Evolutionary conservation across 1,140 invertebrate species (phyloP).

Genomic region (Listronotus bonariensis): DNA sequence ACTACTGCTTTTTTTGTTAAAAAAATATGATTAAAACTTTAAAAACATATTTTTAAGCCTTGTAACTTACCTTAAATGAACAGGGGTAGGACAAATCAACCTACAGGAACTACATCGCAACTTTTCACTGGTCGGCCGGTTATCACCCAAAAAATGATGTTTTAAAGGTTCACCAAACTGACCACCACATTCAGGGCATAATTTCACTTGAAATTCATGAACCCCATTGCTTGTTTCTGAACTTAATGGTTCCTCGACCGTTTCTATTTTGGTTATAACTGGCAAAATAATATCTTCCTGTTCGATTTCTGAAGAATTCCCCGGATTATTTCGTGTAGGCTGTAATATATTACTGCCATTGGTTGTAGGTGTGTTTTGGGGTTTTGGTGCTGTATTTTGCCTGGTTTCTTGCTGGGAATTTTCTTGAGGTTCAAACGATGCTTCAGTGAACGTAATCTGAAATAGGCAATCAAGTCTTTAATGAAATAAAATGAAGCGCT

Average conservation of each 20-base stretch:
- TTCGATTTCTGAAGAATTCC: conserved; percentile 13
- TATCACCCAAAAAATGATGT: conserved; percentile 42
- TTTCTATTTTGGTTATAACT: conserved; percentile 48
- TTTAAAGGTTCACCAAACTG: conserved; percentile 17
- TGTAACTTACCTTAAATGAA: conserved; percentile 26
- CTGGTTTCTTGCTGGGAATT: too few relatives aligned
- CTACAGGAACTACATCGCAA: conserved; percentile 51
- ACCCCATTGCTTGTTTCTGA: neutral
- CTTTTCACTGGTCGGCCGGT: conserved; percentile 38
- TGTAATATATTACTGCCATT: neutral
- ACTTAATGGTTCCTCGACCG: conserved; percentile 27
- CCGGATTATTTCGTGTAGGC: neutral
- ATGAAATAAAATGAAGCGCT: too few relatives aligned
- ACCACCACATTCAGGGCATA: conserved; percentile 44
- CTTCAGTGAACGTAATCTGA: too few relatives aligned
- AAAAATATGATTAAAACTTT: too few relatives aligned
- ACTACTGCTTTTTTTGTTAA: too few relatives aligned
- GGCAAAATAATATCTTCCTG: conserved; percentile 36
- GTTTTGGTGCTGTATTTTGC: too few relatives aligned
- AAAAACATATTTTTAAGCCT: too few relatives aligned
- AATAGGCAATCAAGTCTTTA: too few relatives aligned
- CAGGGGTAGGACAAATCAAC: conserved; percentile 58
- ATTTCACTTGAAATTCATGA: neutral
- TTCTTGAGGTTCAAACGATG: too few relatives aligned
- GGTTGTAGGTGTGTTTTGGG: too few relatives aligned